Evolutionary conservation across 2,797 vertebrate species (phyloP).

Genomic region (Sebastes wilsoni): DNA sequence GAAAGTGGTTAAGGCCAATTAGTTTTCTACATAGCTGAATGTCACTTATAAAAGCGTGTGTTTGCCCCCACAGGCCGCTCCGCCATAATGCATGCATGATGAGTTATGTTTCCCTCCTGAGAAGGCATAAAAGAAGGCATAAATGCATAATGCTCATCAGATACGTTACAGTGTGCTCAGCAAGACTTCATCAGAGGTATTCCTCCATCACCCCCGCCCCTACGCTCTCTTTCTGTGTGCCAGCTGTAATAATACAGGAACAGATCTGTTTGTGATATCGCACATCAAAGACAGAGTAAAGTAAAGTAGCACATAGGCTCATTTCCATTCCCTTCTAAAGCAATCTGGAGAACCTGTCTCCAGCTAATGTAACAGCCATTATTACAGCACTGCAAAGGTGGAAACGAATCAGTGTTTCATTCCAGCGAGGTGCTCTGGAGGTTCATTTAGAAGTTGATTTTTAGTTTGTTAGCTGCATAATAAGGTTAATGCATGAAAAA

Average conservation of each 20-base stretch:
- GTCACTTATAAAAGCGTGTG: conserved; percentile 16
- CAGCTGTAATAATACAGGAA: conserved; percentile 65
- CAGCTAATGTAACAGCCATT: conserved; percentile 27
- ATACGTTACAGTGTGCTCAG: conserved; percentile 61
- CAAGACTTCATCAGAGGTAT: conserved; percentile 44
- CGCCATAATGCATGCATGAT: conserved; percentile 44
- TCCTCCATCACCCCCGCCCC: conserved; percentile 8
- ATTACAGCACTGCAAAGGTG: conserved; percentile 47
- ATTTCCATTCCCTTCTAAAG: conserved; percentile 65
- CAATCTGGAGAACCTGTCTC: conserved; percentile 52
- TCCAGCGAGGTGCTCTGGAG: conserved; percentile 6
- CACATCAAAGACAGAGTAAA: conserved; percentile 67
- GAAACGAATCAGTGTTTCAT: conserved; percentile 16
- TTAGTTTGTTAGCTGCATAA: conserved; percentile 36
- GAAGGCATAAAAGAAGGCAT: conserved; percentile 53
- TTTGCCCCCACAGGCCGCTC: neutral
- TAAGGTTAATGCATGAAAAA: conserved; percentile 37
- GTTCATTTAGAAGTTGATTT: conserved; percentile 42
- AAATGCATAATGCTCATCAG: conserved; percentile 60
- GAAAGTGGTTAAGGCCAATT: conserved; percentile 17
- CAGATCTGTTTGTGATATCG: conserved; percentile 61
- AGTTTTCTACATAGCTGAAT: conserved; percentile 3
- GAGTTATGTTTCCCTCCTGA: conserved; percentile 43
- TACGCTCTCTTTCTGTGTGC: conserved; percentile 29
- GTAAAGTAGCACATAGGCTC: conserved; percentile 61